Conservation (phyloP, 2,888 invertebrate species). For the Gasteruption jaculator region DNA sequence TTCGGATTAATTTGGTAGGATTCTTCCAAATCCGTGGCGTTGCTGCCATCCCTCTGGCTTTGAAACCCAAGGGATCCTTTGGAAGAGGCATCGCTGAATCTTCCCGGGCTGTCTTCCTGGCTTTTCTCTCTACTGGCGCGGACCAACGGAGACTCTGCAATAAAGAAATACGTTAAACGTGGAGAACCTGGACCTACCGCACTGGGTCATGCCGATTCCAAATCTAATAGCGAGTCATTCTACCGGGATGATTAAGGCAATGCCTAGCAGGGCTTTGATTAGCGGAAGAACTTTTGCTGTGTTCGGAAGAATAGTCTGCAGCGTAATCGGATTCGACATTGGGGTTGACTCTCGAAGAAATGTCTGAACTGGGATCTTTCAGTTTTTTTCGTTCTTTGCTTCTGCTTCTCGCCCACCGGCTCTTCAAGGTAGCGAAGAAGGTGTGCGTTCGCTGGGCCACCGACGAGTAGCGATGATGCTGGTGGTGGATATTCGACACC, state of each 20-base stretch:
- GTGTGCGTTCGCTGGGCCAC: constrained; percentile 79
- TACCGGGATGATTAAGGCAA: constrained; percentile 58
- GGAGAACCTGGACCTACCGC: too few species aligned
- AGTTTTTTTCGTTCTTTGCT: constrained; percentile 68
- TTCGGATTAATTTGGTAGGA: constrained; percentile 2
- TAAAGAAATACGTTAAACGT: background rate
- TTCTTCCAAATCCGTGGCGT: constrained; percentile 21
- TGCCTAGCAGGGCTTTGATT: constrained; percentile 74
- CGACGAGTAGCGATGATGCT: constrained; percentile 63
- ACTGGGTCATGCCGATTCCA: too few species aligned
- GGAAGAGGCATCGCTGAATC: constrained; percentile 43
- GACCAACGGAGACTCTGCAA: constrained; percentile 54
- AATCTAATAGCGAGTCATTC: constrained; percentile 19
- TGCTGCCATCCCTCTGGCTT: constrained; percentile 31
- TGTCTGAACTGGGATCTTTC: constrained; percentile 54
- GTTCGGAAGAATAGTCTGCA: constrained; percentile 78
- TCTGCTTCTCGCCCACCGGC: constrained; percentile 72
- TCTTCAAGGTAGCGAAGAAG: constrained; percentile 78
- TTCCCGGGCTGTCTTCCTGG: constrained; percentile 44
- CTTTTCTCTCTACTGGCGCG: constrained; percentile 45
- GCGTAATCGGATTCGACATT: constrained; percentile 61
- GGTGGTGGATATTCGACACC: constrained; percentile 42
- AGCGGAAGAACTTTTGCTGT: constrained; percentile 63
- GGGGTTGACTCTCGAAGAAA: constrained; percentile 48
- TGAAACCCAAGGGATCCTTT: constrained; percentile 51